Conservation (phyloP, 2,888 invertebrate species). For the Amorpha juglandis region DNA sequence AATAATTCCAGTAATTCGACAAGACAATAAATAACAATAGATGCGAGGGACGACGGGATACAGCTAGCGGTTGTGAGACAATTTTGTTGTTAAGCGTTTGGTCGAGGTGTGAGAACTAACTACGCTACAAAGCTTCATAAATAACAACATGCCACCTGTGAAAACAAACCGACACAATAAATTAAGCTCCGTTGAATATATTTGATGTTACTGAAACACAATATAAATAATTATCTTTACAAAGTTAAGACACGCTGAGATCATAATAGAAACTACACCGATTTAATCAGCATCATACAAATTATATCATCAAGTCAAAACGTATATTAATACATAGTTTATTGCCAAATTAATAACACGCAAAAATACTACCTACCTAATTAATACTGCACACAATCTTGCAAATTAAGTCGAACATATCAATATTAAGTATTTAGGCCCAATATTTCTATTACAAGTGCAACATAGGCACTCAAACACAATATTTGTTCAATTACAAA, state of each 20-base stretch:
- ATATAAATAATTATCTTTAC: neutral
- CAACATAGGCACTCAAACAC: constrained; percentile 21
- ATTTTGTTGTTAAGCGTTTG: constrained; percentile 26
- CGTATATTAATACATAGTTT: neutral
- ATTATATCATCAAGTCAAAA: constrained; percentile 28
- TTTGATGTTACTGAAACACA: constrained; percentile 18
- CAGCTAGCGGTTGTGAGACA: constrained; percentile 28
- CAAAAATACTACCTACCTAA: neutral
- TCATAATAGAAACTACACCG: constrained; percentile 54
- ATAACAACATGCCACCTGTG: constrained; percentile 21
- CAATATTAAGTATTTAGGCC: constrained; percentile 47
- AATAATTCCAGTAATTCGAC: constrained; percentile 27
- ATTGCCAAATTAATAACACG: constrained; percentile 3
- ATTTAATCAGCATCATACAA: constrained; percentile 52
- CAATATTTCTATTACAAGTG: constrained; percentile 37
- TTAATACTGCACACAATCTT: constrained; percentile 1
- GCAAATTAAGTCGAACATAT: neutral
- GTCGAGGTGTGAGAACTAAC: constrained; percentile 17
- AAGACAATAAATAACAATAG: constrained; percentile 42
- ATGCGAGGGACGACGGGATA: constrained; percentile 32
- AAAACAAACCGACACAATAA: constrained; percentile 28
- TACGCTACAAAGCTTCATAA: constrained; percentile 21
- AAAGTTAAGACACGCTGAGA: constrained; percentile 51
- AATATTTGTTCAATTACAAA: neutral
- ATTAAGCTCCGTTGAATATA: constrained; percentile 4